A percentile compares a stretch with the other conserved stretches of the same genome.
These are phyloP conservation scores for Pemphigus obesinymphae DNA, from an alignment of 1,140 invertebrate species.

Conservation along the genomic window DNA sequence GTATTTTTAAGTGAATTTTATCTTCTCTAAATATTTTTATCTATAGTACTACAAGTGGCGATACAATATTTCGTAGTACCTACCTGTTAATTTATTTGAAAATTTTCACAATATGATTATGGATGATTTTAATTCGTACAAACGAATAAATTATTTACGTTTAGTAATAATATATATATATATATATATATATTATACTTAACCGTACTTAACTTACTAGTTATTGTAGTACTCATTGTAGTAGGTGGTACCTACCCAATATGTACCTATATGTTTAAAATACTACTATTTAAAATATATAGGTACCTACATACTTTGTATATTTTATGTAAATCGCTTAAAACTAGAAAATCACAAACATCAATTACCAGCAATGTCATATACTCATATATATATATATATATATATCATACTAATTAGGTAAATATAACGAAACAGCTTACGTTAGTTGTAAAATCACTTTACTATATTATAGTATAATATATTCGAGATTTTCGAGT, in stretches of 20 bases:
- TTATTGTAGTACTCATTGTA: neutral
- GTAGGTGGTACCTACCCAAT: too few relatives aligned
- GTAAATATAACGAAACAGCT: neutral
- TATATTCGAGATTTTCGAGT: neutral
- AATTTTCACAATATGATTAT: neutral
- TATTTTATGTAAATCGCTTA: neutral
- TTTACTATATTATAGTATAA: neutral
- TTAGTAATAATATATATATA: neutral
- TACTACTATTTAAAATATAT: neutral
- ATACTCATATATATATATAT: too few relatives aligned
- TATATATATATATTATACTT: too few relatives aligned
- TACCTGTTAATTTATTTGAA: neutral
- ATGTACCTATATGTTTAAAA: neutral
- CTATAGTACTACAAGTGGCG: neutral
- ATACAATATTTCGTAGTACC: neutral
- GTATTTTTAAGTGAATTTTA: neutral
- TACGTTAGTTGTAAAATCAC: neutral
- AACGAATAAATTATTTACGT: neutral
- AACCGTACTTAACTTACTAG: too few relatives aligned
- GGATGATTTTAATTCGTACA: neutral
- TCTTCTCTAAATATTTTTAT: neutral
- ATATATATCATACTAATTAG: too few relatives aligned
- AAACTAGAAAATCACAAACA: neutral
- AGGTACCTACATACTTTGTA: too few relatives aligned
- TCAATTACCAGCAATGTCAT: too few relatives aligned